These are phyloP conservation scores for Argyra leucocephala DNA, from an alignment of 2,888 invertebrate species.

Conservation along the genomic window DNA sequence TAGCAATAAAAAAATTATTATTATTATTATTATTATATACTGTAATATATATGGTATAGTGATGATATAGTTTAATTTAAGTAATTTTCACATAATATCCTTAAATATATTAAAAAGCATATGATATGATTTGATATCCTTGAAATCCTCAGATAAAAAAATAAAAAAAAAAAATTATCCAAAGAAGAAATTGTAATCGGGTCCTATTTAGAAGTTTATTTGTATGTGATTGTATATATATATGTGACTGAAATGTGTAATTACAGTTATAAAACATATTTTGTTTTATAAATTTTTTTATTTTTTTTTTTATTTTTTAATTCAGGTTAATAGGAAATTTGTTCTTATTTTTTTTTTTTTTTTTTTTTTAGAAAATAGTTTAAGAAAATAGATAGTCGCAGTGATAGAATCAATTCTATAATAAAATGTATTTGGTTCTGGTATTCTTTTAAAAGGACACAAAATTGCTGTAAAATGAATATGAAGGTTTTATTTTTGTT, in stretches of 20 bases:
- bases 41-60: too few relatives aligned
- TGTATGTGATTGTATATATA: not conserved
- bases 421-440: too few relatives aligned
- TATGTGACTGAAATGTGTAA: not conserved
- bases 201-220: not conserved
- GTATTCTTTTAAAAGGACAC: too few relatives aligned
- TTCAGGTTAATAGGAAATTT: not conserved
- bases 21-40: too few relatives aligned
- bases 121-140: not conserved
- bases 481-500: too few relatives aligned
- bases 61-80: not conserved
- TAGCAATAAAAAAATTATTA: too few relatives aligned
- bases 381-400: too few relatives aligned
- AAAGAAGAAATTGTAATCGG: not conserved
- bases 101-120: not conserved
- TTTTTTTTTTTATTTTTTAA: too few relatives aligned
- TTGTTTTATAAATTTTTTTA: too few relatives aligned
- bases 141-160: too few relatives aligned
- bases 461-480: too few relatives aligned
- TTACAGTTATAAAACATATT: not conserved
- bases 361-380: not conserved
- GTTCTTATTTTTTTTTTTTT: not conserved
- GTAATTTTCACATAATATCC: conserved; percentile 4
- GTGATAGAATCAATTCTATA: too few relatives aligned
- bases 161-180: not conserved